These are phyloP conservation scores for Arenaria interpres DNA, from an alignment of 2,113 vertebrate species.

Conservation along the genomic window DNA sequence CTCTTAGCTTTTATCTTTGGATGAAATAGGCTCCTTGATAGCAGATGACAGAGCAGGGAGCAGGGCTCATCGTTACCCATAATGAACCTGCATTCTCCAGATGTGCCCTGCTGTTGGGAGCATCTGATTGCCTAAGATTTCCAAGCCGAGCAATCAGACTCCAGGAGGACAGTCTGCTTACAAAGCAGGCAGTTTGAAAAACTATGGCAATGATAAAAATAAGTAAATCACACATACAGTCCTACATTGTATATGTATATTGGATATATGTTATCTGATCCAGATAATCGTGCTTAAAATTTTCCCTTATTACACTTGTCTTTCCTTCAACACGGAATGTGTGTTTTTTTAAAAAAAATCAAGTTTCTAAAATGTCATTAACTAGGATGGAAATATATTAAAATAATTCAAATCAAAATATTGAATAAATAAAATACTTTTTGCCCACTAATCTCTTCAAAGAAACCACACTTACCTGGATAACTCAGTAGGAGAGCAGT, in stretches of 20 bases:
- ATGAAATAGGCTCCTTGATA: constrained; percentile 52
- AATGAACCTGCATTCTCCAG: constrained; percentile 42
- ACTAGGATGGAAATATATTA: not conserved
- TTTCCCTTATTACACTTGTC: not conserved
- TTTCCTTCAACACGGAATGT: not conserved
- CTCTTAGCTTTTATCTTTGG: constrained; percentile 54
- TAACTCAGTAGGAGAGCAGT: not conserved
- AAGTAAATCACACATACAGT: not conserved
- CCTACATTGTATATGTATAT: not conserved
- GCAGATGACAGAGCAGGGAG: constrained; percentile 39
- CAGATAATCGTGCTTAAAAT: not conserved
- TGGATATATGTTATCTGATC: not conserved
- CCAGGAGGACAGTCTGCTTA: not conserved
- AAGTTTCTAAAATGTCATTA: not conserved
- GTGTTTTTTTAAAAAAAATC: not conserved
- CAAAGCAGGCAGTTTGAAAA: not conserved
- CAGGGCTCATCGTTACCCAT: not conserved
- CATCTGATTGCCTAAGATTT: not conserved
- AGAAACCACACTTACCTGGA: not conserved
- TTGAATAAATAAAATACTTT: not conserved
- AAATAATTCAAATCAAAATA: not conserved
- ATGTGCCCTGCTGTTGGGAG: constrained; percentile 14
- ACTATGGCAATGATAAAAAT: not conserved
- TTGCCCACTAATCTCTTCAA: not conserved
- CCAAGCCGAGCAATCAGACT: not conserved